Evolutionary conservation across 2,888 invertebrate species (phyloP), one percentile per base, ranked within the genome.

Genomic region (Ptilodon capucinus): DNA sequence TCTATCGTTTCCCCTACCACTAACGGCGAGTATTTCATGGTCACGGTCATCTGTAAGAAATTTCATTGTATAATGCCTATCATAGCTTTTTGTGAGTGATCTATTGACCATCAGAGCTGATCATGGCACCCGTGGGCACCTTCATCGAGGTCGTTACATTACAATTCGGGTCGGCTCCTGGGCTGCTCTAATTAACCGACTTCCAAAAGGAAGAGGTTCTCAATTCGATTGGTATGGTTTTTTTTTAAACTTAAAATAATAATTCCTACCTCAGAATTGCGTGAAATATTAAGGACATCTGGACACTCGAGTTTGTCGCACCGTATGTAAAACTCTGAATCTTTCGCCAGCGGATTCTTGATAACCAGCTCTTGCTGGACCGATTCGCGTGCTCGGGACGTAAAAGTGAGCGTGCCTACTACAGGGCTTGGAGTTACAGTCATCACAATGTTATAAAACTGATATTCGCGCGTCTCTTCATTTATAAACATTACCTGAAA

Each of bases 401-500:
- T 64, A 51, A 90, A 84, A 11, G 65, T 69, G 50, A 91, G 54
- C 4, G 81, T 81, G 51, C 79, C 87, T 19, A 84, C 80, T 6
- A 89, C 74, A 16, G 72, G 67, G 57, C 87, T 84, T 2, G 76
- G 66, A 6, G 73, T 79, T 7, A 91, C 79, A 0, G 65, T 61
- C 14, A 70, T 73, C 14, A 54, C 57, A 17, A 91, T 74, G 42
- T 76, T 77, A 73, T 90, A 91, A 67, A 62, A 89, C 56, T 91
- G 91, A 46, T 86, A 90, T 56, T 91, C 91, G 2, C 70, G 77
- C 14, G 78, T 76, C 1, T 42, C 46, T 53, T 80, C 78, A 52
- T 89, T 82, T 36, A 81, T 73, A 46, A 91, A 91, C 62, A 81
- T 72, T 19, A 90, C 86, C 91, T 91, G 54, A 2, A 50, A 32